Percentiles rank a stretch among this genome's conserved stretches.
Evolutionary conservation across 2,113 vertebrate genomes (phyloP).

Genomic region (Scopus umbretta): DNA sequence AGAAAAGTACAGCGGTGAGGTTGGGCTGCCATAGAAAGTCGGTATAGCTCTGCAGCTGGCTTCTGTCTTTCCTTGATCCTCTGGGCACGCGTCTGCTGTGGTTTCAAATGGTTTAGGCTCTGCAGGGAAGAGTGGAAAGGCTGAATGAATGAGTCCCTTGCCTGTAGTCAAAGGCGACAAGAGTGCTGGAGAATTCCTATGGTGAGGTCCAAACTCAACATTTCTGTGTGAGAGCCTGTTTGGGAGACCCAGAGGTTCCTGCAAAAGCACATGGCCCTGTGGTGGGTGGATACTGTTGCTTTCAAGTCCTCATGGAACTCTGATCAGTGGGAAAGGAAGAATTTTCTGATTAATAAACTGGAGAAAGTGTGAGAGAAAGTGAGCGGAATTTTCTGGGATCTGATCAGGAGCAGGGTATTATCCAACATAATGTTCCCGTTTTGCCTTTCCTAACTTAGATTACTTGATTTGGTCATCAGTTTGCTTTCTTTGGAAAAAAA

Average conservation of each 20-base stretch:
- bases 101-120: neutral
- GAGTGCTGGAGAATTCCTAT: neutral
- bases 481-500: neutral
- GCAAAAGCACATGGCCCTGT: neutral
- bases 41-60: rapidly evolving
- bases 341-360: neutral
- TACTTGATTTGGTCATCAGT: neutral
- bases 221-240: neutral
- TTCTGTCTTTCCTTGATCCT: neutral
- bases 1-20: neutral
- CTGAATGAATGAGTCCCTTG: neutral
- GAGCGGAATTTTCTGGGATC: neutral
- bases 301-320: neutral
- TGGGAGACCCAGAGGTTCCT: neutral
- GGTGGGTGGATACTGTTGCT: neutral
- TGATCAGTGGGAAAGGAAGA: neutral
- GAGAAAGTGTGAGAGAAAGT: neutral
- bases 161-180: neutral
- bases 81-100: neutral
- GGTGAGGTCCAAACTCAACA: neutral
- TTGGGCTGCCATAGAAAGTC: neutral
- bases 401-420: neutral
- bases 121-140: neutral
- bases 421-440: neutral
- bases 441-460: neutral